Evolutionary conservation across 2,113 vertebrate genomes (phyloP).

Genomic region (Scytalopus superciliaris): DNA sequence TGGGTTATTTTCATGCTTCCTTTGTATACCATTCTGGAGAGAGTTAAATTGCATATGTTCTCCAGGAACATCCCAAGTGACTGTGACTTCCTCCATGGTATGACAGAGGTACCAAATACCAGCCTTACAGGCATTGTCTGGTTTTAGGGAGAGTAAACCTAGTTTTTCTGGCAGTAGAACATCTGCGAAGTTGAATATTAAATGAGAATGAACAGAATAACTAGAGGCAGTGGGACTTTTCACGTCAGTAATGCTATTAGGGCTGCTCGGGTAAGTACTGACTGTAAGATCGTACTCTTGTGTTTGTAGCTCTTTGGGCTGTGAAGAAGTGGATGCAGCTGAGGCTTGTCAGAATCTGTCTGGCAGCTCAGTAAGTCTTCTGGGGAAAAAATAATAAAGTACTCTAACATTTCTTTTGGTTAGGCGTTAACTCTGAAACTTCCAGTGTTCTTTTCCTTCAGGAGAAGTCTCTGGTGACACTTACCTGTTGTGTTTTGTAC

Average conservation of each 20-base stretch:
- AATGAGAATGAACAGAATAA: not conserved
- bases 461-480: not conserved
- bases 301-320: not conserved
- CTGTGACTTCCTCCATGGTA: not conserved
- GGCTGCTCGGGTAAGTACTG: slow-evolving; percentile 13
- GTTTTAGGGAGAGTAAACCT: not conserved
- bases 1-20: slow-evolving; percentile 37
- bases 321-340: not conserved
- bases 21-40: not conserved
- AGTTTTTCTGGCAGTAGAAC: not conserved
- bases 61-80: not conserved
- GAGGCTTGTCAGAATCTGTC: not conserved
- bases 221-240: not conserved
- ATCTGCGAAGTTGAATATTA: not conserved
- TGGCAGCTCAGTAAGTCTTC: not conserved
- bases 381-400: not conserved
- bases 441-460: not conserved
- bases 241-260: not conserved
- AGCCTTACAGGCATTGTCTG: not conserved
- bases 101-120: not conserved
- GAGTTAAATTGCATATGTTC: slow-evolving; percentile 2
- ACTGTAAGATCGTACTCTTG: not conserved
- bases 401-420: not conserved
- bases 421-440: not conserved
- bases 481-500: not conserved